These are phyloP conservation scores for Orchestes rusci DNA, from an alignment of 2,888 invertebrate species.

Conservation along the genomic window DNA sequence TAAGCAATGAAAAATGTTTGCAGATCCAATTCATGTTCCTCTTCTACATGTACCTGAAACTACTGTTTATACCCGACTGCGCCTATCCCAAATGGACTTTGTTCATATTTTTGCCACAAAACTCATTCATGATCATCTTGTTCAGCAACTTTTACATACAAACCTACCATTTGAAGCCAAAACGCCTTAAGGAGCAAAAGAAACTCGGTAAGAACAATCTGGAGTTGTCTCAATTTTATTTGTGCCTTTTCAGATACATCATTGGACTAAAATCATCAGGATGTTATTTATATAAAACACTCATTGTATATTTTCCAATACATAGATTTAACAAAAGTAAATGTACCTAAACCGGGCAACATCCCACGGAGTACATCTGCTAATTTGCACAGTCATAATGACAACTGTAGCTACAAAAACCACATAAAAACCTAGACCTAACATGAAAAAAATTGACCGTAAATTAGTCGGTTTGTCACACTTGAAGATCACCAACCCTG, in stretches of 20 bases:
- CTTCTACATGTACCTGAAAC: slow-evolving; percentile 48
- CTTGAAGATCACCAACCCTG: slow-evolving; percentile 20
- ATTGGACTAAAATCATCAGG: no score
- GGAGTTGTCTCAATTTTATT: no score
- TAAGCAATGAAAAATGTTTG: no score
- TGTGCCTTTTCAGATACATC: no score
- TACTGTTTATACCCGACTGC: slow-evolving; percentile 50
- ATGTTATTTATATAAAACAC: no score
- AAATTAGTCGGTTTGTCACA: slow-evolving; percentile 13
- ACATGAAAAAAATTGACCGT: slow-evolving; percentile 13
- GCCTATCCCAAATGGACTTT: slow-evolving; percentile 51
- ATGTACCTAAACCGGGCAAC: slow-evolving; percentile 13
- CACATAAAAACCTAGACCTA: slow-evolving; percentile 17
- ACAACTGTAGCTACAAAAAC: slow-evolving; percentile 19
- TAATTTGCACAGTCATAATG: slow-evolving; percentile 23
- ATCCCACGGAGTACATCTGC: slow-evolving; percentile 19
- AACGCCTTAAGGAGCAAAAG: no score
- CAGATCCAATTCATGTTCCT: slow-evolving; percentile 59
- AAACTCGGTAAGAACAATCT: no score
- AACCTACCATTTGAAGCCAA: slow-evolving; percentile 45
- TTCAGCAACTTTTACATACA: slow-evolving; percentile 63
- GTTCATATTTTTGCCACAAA: slow-evolving; percentile 55
- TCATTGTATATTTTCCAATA: no score
- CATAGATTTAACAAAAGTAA: slow-evolving; percentile 18
- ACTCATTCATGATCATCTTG: slow-evolving; percentile 57